phyloP scores from a whole-genome alignment of 2,797 vertebrate genomes.

The Odontamblyopus lacepedii region DNA sequence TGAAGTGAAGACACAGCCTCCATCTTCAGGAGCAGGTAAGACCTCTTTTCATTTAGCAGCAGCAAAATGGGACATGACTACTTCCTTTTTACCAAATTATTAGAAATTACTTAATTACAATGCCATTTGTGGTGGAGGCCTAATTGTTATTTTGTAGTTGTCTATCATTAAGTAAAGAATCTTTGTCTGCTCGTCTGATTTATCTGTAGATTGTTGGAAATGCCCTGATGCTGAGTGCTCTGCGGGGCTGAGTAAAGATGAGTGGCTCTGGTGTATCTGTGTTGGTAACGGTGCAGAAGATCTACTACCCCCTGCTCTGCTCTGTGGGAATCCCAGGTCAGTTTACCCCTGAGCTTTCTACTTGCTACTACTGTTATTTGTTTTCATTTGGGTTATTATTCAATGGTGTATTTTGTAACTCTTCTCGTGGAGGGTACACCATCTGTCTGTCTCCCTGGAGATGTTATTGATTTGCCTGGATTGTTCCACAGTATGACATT shows the following conservation, averaged over 20 bases:
- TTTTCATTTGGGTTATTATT: too few relatives aligned
- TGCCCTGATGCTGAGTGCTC: conserved; percentile 13
- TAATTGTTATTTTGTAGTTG: background rate
- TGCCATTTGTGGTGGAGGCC: background rate
- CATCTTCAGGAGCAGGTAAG: background rate
- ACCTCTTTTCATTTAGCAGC: background rate
- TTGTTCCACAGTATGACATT: too few relatives aligned
- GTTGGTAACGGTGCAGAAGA: conserved; percentile 75
- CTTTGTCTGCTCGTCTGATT: background rate
- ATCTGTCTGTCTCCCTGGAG: too few relatives aligned
- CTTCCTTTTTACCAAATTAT: background rate
- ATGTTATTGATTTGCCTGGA: too few relatives aligned
- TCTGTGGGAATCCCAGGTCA: conserved; percentile 80
- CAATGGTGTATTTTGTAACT: too few relatives aligned
- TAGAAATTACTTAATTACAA: background rate
- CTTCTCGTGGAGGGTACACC: too few relatives aligned
- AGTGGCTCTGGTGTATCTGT: conserved; percentile 46
- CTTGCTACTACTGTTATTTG: background rate
- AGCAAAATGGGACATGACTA: background rate
- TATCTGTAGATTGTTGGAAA: background rate
- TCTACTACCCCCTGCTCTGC: conserved; percentile 80
- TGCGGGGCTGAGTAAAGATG: conserved; percentile 56
- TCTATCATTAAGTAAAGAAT: background rate
- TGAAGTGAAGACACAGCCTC: background rate
- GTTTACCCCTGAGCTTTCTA: conserved; percentile 13